Base-by-base conservation (phyloP, 1,140 invertebrate species). In the Gerris buenoi region DNA sequence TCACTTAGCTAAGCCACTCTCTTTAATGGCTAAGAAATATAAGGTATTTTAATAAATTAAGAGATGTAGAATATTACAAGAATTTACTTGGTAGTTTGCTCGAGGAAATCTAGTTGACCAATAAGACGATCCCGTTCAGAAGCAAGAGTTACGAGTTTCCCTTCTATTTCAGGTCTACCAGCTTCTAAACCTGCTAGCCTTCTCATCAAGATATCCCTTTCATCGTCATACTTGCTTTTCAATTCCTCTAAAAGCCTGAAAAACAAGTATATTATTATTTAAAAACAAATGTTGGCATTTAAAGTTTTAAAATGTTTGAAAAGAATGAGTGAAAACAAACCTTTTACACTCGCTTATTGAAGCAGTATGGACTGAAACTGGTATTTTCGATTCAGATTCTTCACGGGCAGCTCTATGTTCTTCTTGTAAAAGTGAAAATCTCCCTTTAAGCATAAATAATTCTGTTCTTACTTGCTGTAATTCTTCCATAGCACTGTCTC, bases 261-360 rank as follows among this genome's bases (percentile, higher is more conserved):
- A 60, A 60, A 60, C 5, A n/a, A 13, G 46, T 56, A n/a, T n/a
- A 13, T 56, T 56, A 13, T 13, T 56, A 10, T 56, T 13, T 56
- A 13, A 56, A 56, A 10, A n/a, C 46, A 56, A 13, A 13, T 56
- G n/a, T 13, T 56, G 46, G n/a, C 10, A 10, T 13, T n/a, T 13
- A 56, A n/a, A n/a, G n/a, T 56, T 56, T 13, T n/a, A 56, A 13
- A 13, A 13, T 56, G 46, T 56, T 56, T 56, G n/a, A 56, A 56
- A 13, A n/a, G n/a, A 10, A 56, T 56, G n/a, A 10, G 46, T 10
- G 10, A 56, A 60, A 13, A 66, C 58, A 18, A 73, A 80, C 80
- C 75, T 76, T 75, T 83, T 84, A 67, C 83, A 86, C 72, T 86
- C 85, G 63, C 82, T 81, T 1, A 87, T 78, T 1, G 82, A 80